Percentiles rank a stretch among this genome's conserved stretches.
Conservation (phyloP, 2,888 invertebrate species). For the Rugalucina vietnamica region DNA sequence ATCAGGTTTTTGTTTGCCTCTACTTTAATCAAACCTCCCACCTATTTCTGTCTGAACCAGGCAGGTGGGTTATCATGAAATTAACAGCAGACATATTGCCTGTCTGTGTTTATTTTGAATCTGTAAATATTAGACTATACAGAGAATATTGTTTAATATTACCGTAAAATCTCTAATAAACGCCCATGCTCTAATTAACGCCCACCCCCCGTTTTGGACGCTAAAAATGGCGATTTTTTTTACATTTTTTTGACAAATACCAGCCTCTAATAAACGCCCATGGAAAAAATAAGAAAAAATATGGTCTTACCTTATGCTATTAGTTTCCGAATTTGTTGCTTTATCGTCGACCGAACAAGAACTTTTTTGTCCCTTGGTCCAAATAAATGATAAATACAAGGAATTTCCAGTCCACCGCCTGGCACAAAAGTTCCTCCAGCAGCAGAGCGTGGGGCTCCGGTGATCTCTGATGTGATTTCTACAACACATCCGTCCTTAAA, state of each 20-base stretch:
- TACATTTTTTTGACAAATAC: too few species aligned
- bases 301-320: neutral
- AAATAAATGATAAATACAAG: neutral
- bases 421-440: neutral
- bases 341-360: neutral
- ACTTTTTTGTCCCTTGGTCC: neutral
- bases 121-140: neutral
- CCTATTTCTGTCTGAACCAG: neutral
- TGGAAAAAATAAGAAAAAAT: too few species aligned
- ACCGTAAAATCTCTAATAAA: too few species aligned
- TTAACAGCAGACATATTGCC: neutral
- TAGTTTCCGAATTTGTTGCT: neutral
- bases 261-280: too few species aligned
- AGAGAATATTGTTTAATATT: neutral
- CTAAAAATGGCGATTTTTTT: too few species aligned
- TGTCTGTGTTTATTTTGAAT: neutral
- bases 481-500: neutral
- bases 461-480: neutral
- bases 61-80: constrained; percentile 1
- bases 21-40: neutral
- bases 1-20: too few species aligned
- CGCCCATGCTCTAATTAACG: too few species aligned
- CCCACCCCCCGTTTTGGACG: too few species aligned
- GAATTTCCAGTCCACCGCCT: neutral
- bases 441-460: neutral